phyloP scores from a whole-genome alignment of 2,113 vertebrate species.

The Crotalus horridus region DNA sequence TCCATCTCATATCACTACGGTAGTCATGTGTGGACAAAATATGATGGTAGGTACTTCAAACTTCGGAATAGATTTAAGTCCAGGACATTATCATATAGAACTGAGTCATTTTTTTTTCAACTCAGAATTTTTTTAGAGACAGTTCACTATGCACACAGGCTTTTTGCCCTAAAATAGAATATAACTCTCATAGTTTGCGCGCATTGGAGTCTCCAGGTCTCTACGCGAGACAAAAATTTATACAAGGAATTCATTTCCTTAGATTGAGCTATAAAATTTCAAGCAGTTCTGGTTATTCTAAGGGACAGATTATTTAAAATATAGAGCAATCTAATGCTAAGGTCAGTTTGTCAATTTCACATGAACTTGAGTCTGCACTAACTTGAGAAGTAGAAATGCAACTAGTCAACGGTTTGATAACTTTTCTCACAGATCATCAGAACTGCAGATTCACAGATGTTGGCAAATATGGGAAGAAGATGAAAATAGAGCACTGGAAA shows the following conservation, averaged over 20 bases:
- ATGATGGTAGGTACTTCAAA: not conserved
- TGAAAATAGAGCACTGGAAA: not conserved
- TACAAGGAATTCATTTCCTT: not conserved
- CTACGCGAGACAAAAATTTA: not conserved
- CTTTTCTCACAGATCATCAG: not conserved
- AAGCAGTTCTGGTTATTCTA: not conserved
- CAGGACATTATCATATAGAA: not conserved
- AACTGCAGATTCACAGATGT: not conserved
- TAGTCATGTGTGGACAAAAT: not conserved
- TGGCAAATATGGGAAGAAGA: not conserved
- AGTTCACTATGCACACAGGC: not conserved
- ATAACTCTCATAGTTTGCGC: not conserved
- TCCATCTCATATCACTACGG: not conserved
- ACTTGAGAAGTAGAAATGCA: not conserved
- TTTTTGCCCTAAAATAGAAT: not conserved
- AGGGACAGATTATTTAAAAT: slow-evolving; percentile 1
- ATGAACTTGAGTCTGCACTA: not conserved
- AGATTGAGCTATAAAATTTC: not conserved
- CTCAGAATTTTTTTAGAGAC: not conserved
- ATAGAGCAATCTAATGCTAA: slow-evolving; percentile 5
- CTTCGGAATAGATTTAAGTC: not conserved
- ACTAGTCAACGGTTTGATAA: not conserved
- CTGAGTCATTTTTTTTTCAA: not conserved
- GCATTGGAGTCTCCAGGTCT: not conserved
- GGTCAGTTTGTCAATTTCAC: not conserved